A percentile compares a stretch with the other conserved stretches of the same genome.
Evolutionary conservation across 1,140 invertebrate species (phyloP).

Genomic region (Octopus sinensis): DNA sequence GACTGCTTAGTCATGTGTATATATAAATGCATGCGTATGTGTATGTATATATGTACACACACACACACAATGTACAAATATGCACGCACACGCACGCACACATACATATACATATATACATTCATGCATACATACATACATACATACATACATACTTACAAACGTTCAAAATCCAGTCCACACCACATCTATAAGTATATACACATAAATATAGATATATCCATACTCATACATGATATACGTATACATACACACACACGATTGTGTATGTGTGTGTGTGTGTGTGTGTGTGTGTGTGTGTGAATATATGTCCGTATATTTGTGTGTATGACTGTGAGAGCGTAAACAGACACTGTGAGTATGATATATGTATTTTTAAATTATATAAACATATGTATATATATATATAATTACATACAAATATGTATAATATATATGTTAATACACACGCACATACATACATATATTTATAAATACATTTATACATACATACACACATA

Average conservation of each 20-base stretch:
- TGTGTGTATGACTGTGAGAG: not conserved
- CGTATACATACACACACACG: not conserved
- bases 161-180: not conserved
- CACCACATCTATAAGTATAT: not conserved
- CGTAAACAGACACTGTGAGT: not conserved
- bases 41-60: not conserved
- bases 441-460: not conserved
- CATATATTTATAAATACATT: not conserved
- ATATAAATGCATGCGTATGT: not conserved
- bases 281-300: not conserved
- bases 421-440: conserved; percentile 1
- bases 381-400: not conserved
- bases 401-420: not conserved
- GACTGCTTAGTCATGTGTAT: not conserved
- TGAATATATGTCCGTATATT: not conserved
- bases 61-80: too few species aligned
- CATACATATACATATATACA: not conserved
- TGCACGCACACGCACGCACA: not conserved
- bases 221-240: not conserved
- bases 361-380: not conserved
- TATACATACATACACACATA: not conserved
- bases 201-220: not conserved
- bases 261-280: not conserved
- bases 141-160: not conserved
- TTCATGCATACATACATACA: not conserved